Percentiles rank a stretch among this genome's conserved stretches.
phyloP scores from a whole-genome alignment of 2,797 vertebrate genomes.

The Hoplostethus atlanticus region DNA sequence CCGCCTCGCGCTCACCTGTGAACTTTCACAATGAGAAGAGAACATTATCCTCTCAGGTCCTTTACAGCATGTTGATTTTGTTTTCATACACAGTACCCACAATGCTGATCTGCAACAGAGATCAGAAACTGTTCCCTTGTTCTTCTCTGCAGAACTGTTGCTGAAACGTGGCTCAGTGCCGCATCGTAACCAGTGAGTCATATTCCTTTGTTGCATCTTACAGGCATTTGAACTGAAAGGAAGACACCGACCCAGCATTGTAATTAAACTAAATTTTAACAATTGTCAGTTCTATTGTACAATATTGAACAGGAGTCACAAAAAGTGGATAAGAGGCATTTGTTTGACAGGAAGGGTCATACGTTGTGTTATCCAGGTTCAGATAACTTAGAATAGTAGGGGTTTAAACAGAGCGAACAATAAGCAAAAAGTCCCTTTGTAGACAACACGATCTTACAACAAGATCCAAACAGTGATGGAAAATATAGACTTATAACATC shows the following conservation, averaged over 20 bases:
- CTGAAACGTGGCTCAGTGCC: slow-evolving; percentile 2
- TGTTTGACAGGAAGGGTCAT: slow-evolving; percentile 72
- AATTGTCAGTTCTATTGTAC: slow-evolving; percentile 88
- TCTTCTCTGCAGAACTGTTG: neutral
- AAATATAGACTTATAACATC: slow-evolving; percentile 78
- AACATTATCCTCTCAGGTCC: slow-evolving; percentile 25
- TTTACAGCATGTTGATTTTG: slow-evolving; percentile 6
- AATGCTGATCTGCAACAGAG: slow-evolving; percentile 6
- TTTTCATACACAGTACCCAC: slow-evolving; percentile 1
- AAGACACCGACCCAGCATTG: slow-evolving; percentile 58
- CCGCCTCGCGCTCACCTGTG: slow-evolving; percentile 38
- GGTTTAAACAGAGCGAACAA: slow-evolving; percentile 44
- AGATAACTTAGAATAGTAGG: slow-evolving; percentile 53
- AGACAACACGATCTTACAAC: slow-evolving; percentile 72
- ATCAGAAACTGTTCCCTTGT: slow-evolving; percentile 20
- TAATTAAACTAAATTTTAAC: slow-evolving; percentile 91
- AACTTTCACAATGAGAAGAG: slow-evolving; percentile 29
- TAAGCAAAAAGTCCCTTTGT: slow-evolving; percentile 60
- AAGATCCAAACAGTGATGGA: slow-evolving; percentile 75
- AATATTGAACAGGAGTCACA: slow-evolving; percentile 91
- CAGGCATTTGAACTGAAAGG: slow-evolving; percentile 24
- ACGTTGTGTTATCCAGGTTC: slow-evolving; percentile 57
- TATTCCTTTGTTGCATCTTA: neutral
- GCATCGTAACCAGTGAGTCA: neutral
- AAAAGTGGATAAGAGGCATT: slow-evolving; percentile 83